Evolutionary conservation across 2,888 invertebrate genomes (phyloP), one percentile per base, ranked within the genome.

Genomic region (Micoletzkya japonica): DNA sequence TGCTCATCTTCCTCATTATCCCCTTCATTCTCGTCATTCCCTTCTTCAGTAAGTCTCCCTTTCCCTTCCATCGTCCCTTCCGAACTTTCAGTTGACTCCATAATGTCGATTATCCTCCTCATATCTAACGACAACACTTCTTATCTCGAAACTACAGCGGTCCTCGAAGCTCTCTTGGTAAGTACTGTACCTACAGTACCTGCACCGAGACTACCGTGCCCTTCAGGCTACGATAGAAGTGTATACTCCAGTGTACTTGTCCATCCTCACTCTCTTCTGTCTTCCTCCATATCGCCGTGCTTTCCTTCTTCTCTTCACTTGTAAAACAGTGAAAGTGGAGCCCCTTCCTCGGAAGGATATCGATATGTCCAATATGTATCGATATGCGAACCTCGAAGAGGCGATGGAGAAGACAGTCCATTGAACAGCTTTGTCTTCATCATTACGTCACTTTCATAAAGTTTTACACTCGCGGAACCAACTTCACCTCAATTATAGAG

Each of bases 381-480:
- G 49, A 50, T 63, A 63, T 63, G 63, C 63, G n/a, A 63, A 63
- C 34, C 50, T 63, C 0, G 63, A 63, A 63, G 63, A 63, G n/a
- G 63, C 63, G 1, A 49, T 50, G 49, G 63, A 63, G 50, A 17
- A 10, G 4, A 63, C 50, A n/a, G n/a, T n/a, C n/a, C n/a, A n/a
- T n/a, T n/a, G n/a, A n/a, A n/a, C n/a, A n/a, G n/a, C n/a, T n/a
- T n/a, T n/a, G n/a, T n/a, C n/a, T n/a, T n/a, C n/a, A n/a, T n/a
- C n/a, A n/a, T n/a, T n/a, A n/a, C n/a, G n/a, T n/a, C n/a, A n/a
- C n/a, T n/a, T n/a, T n/a, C n/a, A n/a, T n/a, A n/a, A n/a, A n/a
- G n/a, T n/a, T n/a, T n/a, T n/a, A n/a, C n/a, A n/a, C n/a, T n/a
- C n/a, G n/a, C n/a, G n/a, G n/a, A n/a, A n/a, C n/a, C n/a, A n/a